Evolutionary conservation across 2,888 invertebrate genomes (phyloP).

Genomic region (Baronia brevicornis): DNA sequence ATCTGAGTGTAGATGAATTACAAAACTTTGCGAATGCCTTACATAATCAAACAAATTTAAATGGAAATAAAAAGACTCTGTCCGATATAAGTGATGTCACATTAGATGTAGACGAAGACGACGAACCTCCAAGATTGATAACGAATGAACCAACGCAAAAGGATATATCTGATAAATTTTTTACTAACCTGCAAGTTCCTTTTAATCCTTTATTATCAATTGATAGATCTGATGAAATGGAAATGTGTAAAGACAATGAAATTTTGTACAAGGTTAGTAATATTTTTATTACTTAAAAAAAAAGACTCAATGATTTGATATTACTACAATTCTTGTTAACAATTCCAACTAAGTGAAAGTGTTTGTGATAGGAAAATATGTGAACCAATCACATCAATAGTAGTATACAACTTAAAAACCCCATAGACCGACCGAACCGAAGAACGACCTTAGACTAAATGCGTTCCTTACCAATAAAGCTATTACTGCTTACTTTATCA

Average conservation of each 20-base stretch:
- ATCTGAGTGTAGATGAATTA: conserved; percentile 58
- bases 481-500: no score
- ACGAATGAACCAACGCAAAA: conserved; percentile 31
- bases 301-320: no score
- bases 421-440: no score
- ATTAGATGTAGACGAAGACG: conserved; percentile 79
- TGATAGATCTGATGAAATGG: conserved; percentile 48
- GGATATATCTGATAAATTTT: conserved; percentile 56
- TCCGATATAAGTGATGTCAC: conserved; percentile 86
- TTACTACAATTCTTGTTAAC: no score
- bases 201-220: conserved; percentile 46
- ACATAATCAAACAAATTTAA: conserved; percentile 50
- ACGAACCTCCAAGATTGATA: conserved; percentile 37
- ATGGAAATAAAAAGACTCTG: conserved; percentile 39
- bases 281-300: conserved; percentile 4
- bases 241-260: conserved; percentile 64
- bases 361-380: no score
- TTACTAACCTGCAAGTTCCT: conserved; percentile 54
- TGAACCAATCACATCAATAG: no score
- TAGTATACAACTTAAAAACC: no score
- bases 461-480: no score
- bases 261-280: conserved; percentile 64
- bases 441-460: no score
- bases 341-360: no score
- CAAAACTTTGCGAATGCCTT: conserved; percentile 59